phyloP scores from a whole-genome alignment of 2,113 vertebrate genomes.

The Grus americana region DNA sequence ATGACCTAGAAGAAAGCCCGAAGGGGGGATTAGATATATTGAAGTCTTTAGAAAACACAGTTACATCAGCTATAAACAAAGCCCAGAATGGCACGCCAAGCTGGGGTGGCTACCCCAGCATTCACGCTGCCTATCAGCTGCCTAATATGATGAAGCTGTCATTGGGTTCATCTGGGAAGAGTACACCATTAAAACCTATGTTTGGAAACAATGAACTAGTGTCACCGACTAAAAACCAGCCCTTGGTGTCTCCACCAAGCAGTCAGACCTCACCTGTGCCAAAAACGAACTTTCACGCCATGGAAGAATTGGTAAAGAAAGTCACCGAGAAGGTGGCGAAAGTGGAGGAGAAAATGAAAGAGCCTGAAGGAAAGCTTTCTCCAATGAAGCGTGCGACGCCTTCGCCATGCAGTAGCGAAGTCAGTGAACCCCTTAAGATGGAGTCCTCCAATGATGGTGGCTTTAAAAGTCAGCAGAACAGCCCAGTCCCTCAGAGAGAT shows the following conservation, averaged over 20 bases:
- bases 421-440: constrained; percentile 82
- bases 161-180: constrained; percentile 89
- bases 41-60: constrained; percentile 97
- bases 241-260: constrained; percentile 86
- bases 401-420: constrained; percentile 90
- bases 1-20: constrained; percentile 94
- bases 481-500: constrained; percentile 78
- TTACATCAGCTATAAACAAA: constrained; percentile 98
- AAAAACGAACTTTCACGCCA: constrained; percentile 97
- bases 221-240: constrained; percentile 88
- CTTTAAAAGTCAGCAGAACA: constrained; percentile 85
- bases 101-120: constrained; percentile 98
- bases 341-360: constrained; percentile 94
- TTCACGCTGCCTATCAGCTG: constrained; percentile 97
- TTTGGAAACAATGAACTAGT: constrained; percentile 86
- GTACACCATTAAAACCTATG: constrained; percentile 86
- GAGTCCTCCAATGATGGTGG: constrained; percentile 81
- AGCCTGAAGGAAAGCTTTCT: constrained; percentile 82
- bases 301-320: constrained; percentile 98
- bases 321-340: constrained; percentile 98
- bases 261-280: constrained; percentile 92
- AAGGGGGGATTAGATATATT: constrained; percentile 97
- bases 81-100: constrained; percentile 97
- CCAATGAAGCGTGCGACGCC: constrained; percentile 86
- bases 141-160: constrained; percentile 99